These are phyloP conservation scores for Danaus plexippus DNA, from an alignment of 1,140 invertebrate species.

Conservation along the genomic window DNA sequence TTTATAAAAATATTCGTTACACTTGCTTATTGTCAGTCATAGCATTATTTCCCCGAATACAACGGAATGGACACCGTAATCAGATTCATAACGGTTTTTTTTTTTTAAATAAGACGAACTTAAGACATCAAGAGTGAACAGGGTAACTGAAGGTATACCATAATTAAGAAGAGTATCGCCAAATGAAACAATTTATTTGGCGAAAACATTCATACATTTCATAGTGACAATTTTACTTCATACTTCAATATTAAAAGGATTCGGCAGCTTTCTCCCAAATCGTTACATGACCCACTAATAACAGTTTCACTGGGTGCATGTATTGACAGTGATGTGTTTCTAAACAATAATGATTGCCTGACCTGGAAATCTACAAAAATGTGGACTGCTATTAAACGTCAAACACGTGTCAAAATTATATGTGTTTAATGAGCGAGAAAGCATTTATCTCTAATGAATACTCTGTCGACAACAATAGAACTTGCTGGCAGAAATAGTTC, in stretches of 20 bases:
- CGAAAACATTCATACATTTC: no score
- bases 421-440: constrained; percentile 11
- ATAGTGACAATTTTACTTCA: constrained; percentile 12
- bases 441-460: constrained; percentile 10
- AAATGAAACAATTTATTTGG: constrained; percentile 40
- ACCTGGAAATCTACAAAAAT: constrained; percentile 53
- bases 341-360: constrained; percentile 41
- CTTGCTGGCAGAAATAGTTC: no score
- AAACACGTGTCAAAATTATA: constrained; percentile 23
- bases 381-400: constrained; percentile 24
- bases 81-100: constrained; percentile 48
- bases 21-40: constrained; percentile 6
- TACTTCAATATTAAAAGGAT: constrained; percentile 15
- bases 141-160: constrained; percentile 55
- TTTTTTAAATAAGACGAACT: constrained; percentile 35
- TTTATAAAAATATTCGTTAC: no score
- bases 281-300: constrained; percentile 41
- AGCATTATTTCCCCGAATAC: constrained; percentile 38
- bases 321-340: constrained; percentile 43
- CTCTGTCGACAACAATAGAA: no score
- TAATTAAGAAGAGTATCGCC: constrained; percentile 53
- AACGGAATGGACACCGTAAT: constrained; percentile 42
- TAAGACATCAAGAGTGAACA: constrained; percentile 45
- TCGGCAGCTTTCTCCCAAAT: constrained; percentile 42
- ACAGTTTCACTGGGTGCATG: constrained; percentile 34